These are phyloP conservation scores for Ictidomys tridecemlineatus DNA, from an alignment of 2,113 vertebrate species.

Conservation along the genomic window DNA sequence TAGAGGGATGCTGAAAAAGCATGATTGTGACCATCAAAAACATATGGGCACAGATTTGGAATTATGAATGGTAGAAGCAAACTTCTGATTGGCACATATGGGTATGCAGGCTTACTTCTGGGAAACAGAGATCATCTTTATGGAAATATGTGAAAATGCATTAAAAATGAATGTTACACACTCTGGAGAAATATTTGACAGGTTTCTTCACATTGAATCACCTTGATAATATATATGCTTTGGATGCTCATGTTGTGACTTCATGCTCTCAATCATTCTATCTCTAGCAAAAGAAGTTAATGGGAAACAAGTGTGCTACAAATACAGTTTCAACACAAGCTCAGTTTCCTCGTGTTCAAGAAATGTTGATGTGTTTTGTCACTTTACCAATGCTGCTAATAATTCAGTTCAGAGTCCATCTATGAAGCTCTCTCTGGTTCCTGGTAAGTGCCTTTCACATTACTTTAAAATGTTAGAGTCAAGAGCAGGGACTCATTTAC, in stretches of 20 bases:
- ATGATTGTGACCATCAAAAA: background rate
- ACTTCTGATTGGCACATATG: background rate
- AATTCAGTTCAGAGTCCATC: conserved; percentile 68
- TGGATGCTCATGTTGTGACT: background rate
- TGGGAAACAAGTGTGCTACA: conserved; percentile 81
- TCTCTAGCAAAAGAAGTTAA: conserved; percentile 60
- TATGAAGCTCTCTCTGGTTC: conserved; percentile 72
- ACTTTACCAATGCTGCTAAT: conserved; percentile 74
- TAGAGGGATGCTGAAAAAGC: background rate
- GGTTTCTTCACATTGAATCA: background rate
- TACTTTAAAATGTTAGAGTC: background rate
- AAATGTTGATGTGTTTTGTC: background rate
- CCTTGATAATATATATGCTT: background rate
- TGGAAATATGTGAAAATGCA: background rate
- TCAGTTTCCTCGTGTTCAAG: background rate
- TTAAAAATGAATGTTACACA: background rate
- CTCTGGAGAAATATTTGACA: background rate
- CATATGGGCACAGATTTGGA: background rate
- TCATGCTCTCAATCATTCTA: background rate
- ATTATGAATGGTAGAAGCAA: background rate
- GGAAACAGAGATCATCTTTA: background rate
- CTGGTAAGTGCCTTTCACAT: conserved; percentile 81
- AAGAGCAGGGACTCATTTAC: background rate
- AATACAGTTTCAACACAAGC: background rate
- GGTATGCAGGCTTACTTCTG: background rate